These are phyloP conservation scores for Gymnorhina tibicen DNA, from an alignment of 2,113 vertebrate genomes.

Conservation along the genomic window DNA sequence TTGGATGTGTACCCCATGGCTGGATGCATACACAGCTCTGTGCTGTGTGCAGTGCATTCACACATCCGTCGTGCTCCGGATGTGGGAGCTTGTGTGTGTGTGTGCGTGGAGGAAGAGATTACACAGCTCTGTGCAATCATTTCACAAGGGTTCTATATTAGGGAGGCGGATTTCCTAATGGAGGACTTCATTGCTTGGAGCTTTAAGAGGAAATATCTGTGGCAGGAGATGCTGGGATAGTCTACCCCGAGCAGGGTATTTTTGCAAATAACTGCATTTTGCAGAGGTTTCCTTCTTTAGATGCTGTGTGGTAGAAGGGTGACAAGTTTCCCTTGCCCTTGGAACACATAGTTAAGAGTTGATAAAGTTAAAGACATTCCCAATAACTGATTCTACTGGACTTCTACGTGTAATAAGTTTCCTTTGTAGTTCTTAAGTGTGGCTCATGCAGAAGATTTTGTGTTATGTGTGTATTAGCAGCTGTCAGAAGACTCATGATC, in stretches of 20 bases:
- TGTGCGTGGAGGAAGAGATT: background rate
- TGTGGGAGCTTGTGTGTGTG: background rate
- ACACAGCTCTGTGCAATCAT: background rate
- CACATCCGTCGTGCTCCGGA: background rate
- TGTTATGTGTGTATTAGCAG: background rate
- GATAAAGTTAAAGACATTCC: background rate
- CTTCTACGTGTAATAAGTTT: background rate
- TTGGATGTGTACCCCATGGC: rapidly evolving
- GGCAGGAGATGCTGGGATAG: background rate
- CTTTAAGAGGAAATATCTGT: background rate
- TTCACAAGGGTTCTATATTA: background rate
- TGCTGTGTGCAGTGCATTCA: background rate
- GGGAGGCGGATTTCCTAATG: slow-evolving; percentile 5
- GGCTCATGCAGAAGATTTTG: background rate
- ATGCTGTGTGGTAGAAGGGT: background rate
- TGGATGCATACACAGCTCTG: background rate
- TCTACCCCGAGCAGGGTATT: rapidly evolving
- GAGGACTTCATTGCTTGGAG: background rate
- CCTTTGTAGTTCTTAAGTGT: background rate
- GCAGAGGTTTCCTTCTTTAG: background rate
- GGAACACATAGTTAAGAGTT: background rate
- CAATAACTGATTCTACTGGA: background rate
- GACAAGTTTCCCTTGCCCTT: background rate
- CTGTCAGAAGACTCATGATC: background rate
- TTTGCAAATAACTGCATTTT: background rate